A percentile compares a stretch with the other conserved stretches of the same genome.
Evolutionary conservation across 2,113 vertebrate genomes (phyloP).

Genomic region (Columba livia): DNA sequence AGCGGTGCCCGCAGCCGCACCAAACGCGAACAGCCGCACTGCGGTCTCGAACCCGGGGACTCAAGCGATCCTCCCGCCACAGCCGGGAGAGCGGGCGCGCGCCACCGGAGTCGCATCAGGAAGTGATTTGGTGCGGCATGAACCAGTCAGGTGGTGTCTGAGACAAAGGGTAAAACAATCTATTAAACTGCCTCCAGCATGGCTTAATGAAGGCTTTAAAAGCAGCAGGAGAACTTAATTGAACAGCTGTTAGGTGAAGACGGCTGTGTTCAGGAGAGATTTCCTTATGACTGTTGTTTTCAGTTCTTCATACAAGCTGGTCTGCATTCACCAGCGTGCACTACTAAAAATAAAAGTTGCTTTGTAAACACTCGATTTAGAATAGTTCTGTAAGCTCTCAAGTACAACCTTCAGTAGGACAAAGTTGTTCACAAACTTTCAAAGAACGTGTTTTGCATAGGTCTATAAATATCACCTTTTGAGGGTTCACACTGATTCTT

Average conservation of each 20-base stretch:
- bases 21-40: no score
- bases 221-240: neutral
- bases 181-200: rapidly evolving
- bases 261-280: neutral
- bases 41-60: no score
- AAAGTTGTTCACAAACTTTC: neutral
- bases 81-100: neutral
- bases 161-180: neutral
- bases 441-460: neutral
- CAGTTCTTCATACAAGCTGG: neutral
- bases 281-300: rapidly evolving
- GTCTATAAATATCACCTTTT: neutral
- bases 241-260: neutral
- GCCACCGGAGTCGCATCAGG: rapidly evolving
- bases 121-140: rapidly evolving
- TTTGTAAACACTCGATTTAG: neutral
- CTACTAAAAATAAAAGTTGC: neutral
- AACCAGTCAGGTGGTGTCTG: neutral
- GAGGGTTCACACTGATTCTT: neutral
- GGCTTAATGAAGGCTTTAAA: neutral
- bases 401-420: no score
- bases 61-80: no score
- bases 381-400: neutral
- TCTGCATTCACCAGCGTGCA: rapidly evolving
- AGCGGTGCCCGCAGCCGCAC: no score